phyloP scores from a whole-genome alignment of 2,888 invertebrate genomes.

The Leucania comma region DNA sequence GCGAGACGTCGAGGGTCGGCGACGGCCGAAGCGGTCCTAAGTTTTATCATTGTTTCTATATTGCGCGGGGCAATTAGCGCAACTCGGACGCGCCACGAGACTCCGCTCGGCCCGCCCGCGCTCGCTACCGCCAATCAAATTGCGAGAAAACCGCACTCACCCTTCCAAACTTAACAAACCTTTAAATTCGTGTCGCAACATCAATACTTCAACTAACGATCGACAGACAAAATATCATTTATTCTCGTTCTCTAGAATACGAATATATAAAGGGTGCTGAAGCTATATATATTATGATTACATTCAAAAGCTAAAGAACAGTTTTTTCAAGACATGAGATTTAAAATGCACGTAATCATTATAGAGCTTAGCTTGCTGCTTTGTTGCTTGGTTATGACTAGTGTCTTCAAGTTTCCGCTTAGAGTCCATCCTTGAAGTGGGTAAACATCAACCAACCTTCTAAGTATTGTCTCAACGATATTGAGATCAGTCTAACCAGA shows the following conservation, averaged over 20 bases:
- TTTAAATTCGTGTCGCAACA: slow-evolving; percentile 75
- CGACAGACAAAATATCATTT: slow-evolving; percentile 50
- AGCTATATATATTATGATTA: not conserved
- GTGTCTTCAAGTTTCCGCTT: not conserved
- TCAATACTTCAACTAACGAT: slow-evolving; percentile 85
- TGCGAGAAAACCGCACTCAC: slow-evolving; percentile 78
- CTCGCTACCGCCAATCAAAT: slow-evolving; percentile 84
- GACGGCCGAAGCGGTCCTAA: slow-evolving; percentile 81
- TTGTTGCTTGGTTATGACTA: not conserved
- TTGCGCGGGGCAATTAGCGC: slow-evolving; percentile 89
- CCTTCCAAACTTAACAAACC: slow-evolving; percentile 80
- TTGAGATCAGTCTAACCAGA: no score
- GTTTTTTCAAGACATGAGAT: not conserved
- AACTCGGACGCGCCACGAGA: slow-evolving; percentile 80
- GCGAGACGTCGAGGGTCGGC: slow-evolving; percentile 81
- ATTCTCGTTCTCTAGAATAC: slow-evolving; percentile 1
- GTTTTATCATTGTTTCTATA: slow-evolving; percentile 90
- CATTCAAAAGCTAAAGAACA: not conserved
- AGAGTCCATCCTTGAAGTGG: no score
- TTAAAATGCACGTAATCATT: no score
- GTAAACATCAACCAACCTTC: no score
- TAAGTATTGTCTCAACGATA: no score
- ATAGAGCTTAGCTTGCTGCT: no score
- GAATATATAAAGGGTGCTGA: not conserved
- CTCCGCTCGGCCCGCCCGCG: slow-evolving; percentile 73